phyloP scores from a whole-genome alignment of 2,113 vertebrate genomes.

The Phylloscopus trochiloides region DNA sequence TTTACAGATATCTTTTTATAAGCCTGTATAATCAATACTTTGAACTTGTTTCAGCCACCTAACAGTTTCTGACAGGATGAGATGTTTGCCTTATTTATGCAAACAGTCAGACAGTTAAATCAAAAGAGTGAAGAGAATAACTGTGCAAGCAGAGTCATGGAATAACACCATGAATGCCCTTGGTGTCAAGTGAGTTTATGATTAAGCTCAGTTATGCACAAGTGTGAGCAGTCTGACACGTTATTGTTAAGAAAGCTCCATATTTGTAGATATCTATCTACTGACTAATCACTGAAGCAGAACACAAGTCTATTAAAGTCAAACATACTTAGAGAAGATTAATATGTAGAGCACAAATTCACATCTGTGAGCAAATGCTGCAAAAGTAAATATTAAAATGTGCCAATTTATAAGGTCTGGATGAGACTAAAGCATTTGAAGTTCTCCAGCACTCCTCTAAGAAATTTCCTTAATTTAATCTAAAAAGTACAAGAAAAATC shows the following conservation, averaged over 20 bases:
- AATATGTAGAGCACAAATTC: neutral
- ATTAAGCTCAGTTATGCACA: neutral
- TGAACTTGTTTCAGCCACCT: neutral
- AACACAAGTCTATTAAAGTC: neutral
- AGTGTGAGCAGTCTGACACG: neutral
- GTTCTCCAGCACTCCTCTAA: neutral
- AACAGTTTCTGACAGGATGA: neutral
- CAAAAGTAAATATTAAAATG: neutral
- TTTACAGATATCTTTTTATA: neutral
- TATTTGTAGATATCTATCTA: neutral
- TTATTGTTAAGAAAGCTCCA: neutral
- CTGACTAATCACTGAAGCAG: neutral
- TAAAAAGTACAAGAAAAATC: neutral
- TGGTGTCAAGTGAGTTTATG: neutral
- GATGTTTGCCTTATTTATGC: neutral
- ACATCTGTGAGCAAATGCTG: neutral
- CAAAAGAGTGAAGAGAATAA: neutral
- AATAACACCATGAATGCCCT: neutral
- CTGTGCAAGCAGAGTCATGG: neutral
- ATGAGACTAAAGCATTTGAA: neutral
- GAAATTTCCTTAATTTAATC: neutral
- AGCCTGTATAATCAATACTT: neutral
- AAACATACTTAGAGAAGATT: slow-evolving; percentile 5
- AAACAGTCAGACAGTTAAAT: neutral
- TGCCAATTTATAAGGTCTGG: neutral